A percentile compares a stretch with the other conserved stretches of the same genome.
phyloP scores from a whole-genome alignment of 2,113 vertebrate genomes.

The Misgurnus anguillicaudatus region DNA sequence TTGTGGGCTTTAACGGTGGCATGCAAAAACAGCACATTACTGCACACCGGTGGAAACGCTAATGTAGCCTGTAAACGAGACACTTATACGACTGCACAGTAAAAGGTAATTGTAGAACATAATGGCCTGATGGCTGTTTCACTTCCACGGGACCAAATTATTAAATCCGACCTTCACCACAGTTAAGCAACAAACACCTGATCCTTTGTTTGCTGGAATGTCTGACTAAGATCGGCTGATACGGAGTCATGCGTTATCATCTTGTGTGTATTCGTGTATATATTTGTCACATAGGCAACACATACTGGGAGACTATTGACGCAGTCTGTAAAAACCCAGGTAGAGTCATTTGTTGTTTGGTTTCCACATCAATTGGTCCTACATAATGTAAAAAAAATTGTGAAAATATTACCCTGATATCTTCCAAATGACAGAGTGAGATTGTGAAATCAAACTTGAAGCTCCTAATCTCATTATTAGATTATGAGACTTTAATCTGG shows the following conservation, averaged over 20 bases:
- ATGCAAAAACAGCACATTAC: constrained; percentile 67
- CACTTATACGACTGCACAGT: constrained; percentile 61
- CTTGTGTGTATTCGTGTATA: too few relatives aligned
- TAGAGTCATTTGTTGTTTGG: too few relatives aligned
- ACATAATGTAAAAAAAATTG: too few relatives aligned
- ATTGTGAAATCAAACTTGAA: too few relatives aligned
- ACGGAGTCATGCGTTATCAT: not conserved
- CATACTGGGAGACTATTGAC: too few relatives aligned
- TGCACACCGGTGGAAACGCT: constrained; percentile 71
- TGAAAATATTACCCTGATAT: too few relatives aligned
- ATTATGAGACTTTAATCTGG: too few relatives aligned
- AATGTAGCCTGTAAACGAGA: constrained; percentile 69
- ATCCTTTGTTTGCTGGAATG: constrained; percentile 50
- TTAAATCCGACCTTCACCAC: constrained; percentile 54
- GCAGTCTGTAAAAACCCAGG: too few relatives aligned
- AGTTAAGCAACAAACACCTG: constrained; percentile 62
- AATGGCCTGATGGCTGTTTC: constrained; percentile 69
- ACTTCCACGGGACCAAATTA: constrained; percentile 63
- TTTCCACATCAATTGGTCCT: too few relatives aligned
- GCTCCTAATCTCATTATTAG: too few relatives aligned
- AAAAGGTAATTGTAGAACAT: constrained; percentile 59
- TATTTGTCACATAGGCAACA: too few relatives aligned
- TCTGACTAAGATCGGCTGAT: constrained; percentile 16
- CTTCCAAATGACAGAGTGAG: too few relatives aligned
- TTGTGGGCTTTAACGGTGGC: constrained; percentile 17